Conservation (phyloP, 2,113 vertebrate genomes). For the Mirza zaza region DNA sequence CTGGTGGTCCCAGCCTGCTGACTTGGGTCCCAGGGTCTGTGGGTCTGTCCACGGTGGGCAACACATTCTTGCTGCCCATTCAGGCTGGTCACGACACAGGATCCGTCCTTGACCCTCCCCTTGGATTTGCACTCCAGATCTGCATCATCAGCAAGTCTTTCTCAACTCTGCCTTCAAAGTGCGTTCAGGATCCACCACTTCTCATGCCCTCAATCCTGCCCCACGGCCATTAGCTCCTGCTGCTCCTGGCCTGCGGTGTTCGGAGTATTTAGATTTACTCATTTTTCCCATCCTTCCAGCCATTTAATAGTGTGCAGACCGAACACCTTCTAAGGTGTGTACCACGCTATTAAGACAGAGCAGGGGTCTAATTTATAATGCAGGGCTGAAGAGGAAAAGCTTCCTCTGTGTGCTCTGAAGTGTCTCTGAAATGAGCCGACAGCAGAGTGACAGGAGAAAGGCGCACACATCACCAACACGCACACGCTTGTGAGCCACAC, state of each 20-base stretch:
- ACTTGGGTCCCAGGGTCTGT: not conserved
- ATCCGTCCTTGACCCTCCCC: not conserved
- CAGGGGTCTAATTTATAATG: not conserved
- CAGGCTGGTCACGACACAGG: not conserved
- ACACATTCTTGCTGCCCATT: accelerated
- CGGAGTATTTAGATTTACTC: not conserved
- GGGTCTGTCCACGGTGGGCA: accelerated
- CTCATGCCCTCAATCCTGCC: not conserved
- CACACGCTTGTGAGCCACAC: not conserved
- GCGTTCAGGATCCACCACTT: not conserved
- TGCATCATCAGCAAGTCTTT: not conserved
- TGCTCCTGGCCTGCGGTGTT: not conserved
- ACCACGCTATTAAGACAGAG: not conserved
- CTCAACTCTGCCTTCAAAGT: not conserved
- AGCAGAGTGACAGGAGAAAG: not conserved
- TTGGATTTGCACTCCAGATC: not conserved
- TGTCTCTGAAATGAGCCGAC: not conserved
- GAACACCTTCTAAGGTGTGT: not conserved
- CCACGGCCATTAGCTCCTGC: no score
- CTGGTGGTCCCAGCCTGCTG: not conserved
- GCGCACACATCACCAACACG: not conserved
- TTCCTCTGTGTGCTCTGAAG: not conserved
- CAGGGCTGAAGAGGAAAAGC: not conserved
- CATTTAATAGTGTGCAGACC: not conserved
- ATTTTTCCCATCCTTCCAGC: not conserved